Conservation (phyloP, 2,113 vertebrate species). For the Ailurus styani region DNA sequence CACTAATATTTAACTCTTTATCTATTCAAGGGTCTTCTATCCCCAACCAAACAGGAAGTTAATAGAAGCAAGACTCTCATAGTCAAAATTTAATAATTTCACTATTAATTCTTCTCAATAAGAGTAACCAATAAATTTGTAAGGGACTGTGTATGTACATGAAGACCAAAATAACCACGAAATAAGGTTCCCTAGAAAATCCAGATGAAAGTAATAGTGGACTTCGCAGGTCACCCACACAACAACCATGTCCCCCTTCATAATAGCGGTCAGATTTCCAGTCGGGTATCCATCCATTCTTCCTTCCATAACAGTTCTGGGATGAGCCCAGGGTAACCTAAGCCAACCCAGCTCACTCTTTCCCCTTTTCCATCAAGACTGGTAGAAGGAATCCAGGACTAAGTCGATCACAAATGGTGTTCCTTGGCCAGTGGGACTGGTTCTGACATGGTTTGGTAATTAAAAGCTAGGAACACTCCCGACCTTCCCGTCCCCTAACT, state of each 20-base stretch:
- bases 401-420: not conserved
- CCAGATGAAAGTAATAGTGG: not conserved
- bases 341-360: not conserved
- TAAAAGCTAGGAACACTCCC: not conserved
- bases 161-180: not conserved
- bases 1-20: not conserved
- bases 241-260: not conserved
- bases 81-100: not conserved
- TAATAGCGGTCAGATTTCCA: not conserved
- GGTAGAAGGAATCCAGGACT: not conserved
- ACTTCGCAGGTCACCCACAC: not conserved
- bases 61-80: not conserved
- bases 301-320: not conserved
- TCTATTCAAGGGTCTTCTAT: not conserved
- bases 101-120: slow-evolving; percentile 21
- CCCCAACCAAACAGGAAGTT: not conserved
- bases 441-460: not conserved
- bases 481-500: not conserved
- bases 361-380: not conserved
- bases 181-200: slow-evolving; percentile 12
- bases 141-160: not conserved
- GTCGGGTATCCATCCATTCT: not conserved
- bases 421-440: not conserved
- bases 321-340: not conserved
- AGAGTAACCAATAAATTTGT: slow-evolving; percentile 3